These are phyloP conservation scores for Myotis vivesi DNA, from an alignment of 2,797 vertebrate species.

Conservation along the genomic window DNA sequence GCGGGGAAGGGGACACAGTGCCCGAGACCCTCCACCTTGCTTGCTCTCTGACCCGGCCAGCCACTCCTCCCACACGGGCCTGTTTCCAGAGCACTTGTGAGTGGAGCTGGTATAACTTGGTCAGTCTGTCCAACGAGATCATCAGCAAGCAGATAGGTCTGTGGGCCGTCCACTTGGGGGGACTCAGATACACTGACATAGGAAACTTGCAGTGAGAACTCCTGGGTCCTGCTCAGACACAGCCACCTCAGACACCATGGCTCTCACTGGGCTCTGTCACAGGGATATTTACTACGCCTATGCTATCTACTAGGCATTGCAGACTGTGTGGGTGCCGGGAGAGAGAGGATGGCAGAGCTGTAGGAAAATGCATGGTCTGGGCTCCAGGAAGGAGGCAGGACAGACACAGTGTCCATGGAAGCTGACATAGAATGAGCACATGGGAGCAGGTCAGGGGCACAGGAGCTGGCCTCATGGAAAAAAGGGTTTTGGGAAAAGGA, in stretches of 20 bases:
- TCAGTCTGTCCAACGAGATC: accelerated
- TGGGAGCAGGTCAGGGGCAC: accelerated
- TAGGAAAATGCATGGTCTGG: accelerated
- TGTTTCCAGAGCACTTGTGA: not conserved
- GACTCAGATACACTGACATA: not conserved
- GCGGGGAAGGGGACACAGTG: not conserved
- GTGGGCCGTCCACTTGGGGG: not conserved
- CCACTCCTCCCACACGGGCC: not conserved
- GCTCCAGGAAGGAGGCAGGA: accelerated
- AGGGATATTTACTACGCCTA: accelerated
- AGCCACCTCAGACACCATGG: not conserved
- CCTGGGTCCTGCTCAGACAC: not conserved
- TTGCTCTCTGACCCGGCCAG: not conserved
- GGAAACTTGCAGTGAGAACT: accelerated
- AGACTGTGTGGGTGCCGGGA: accelerated
- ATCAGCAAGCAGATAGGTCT: not conserved
- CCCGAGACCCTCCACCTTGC: accelerated
- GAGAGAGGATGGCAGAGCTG: accelerated
- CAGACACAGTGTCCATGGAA: accelerated
- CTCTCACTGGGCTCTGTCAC: accelerated
- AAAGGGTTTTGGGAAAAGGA: not conserved
- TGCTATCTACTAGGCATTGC: accelerated
- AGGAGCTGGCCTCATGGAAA: accelerated
- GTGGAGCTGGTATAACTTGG: accelerated
- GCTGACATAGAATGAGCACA: not conserved